Base-by-base conservation (phyloP, 1,140 invertebrate genomes). In the Akabosia matsudoensis region DNA sequence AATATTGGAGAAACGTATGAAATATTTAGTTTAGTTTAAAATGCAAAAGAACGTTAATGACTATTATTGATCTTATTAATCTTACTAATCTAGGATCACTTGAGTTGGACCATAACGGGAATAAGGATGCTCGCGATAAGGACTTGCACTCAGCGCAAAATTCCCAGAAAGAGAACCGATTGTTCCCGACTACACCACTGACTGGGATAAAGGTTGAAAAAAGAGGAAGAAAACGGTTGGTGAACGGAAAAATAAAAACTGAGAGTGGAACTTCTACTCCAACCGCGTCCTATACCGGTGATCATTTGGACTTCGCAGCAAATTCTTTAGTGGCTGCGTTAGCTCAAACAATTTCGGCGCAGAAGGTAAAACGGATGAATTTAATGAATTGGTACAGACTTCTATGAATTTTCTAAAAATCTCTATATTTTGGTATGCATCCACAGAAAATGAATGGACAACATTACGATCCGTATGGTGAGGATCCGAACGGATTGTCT, bases 281-380 rank as follows among this genome's bases (percentile, higher is more conserved):
- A 85, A 86, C 67, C 81, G 86, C 13, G 86, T 89, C 78, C 52
- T 91, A 91, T 79, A 88, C 87, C 79, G 84, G 91, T 18, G 89
- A 90, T 28, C 91, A 92, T 74, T 90, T 93, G 79, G 91, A 91
- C 26, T 89, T 87, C 26, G 92, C 92, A 54, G 92, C 92, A 28
- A 96, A 92, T 83, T 93, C 96, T 0, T 96, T 98, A 76, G 95
- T 95, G 0, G 95, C 93, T 0, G 96, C 96, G 18, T 96, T 96
- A 0, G 96, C 95, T 26, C 96, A 98, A 85, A 96, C 96, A 0
- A 98, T 98, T 76, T 95, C 94, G 14, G 95, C 95, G 2, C 95
- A 98, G 82, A 95, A 97, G 87, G 90, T 91, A 31, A 70, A 52
- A 3, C 31, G 18, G 72, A 22, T 45, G 26, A 18, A 18, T 10